Evolutionary conservation across 1,140 invertebrate species (phyloP).

Genomic region (Bombus fervidus): DNA sequence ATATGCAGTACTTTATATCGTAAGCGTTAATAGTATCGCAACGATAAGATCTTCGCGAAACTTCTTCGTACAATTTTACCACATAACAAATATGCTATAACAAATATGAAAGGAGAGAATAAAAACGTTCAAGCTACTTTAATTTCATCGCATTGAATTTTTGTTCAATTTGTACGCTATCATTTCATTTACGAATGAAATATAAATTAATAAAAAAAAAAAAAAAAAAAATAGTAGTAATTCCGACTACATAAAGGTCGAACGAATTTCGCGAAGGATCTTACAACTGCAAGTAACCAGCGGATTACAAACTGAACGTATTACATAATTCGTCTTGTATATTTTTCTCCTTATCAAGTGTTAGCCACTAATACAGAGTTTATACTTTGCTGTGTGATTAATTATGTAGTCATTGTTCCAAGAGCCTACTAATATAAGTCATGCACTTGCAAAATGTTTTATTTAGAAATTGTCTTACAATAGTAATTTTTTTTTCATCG

Average conservation of each 20-base stretch:
- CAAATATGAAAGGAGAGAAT: not conserved
- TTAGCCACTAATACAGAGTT: constrained; percentile 67
- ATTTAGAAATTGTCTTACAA: constrained; percentile 75
- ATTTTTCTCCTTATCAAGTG: constrained; percentile 56
- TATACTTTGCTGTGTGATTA: constrained; percentile 51
- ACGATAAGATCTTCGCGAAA: constrained; percentile 56
- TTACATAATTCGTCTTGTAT: constrained; percentile 68
- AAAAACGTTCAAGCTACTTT: too few species aligned
- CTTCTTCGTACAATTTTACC: not conserved
- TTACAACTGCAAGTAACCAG: constrained; percentile 51
- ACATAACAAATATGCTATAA: too few species aligned
- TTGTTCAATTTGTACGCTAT: not conserved
- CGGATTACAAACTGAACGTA: constrained; percentile 67
- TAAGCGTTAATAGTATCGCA: constrained; percentile 67
- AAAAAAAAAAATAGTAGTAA: not conserved
- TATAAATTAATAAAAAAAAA: not conserved
- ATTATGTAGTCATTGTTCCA: constrained; percentile 59
- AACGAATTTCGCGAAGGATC: constrained; percentile 42
- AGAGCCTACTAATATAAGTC: constrained; percentile 64
- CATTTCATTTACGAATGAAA: not conserved
- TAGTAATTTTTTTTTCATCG: constrained; percentile 47
- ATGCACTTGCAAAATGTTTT: constrained; percentile 72
- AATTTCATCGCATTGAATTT: too few species aligned
- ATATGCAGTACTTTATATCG: constrained; percentile 74
- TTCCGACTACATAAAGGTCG: not conserved